Evolutionary conservation across 2,113 vertebrate genomes (phyloP).

Genomic region (Trichechus manatus): DNA sequence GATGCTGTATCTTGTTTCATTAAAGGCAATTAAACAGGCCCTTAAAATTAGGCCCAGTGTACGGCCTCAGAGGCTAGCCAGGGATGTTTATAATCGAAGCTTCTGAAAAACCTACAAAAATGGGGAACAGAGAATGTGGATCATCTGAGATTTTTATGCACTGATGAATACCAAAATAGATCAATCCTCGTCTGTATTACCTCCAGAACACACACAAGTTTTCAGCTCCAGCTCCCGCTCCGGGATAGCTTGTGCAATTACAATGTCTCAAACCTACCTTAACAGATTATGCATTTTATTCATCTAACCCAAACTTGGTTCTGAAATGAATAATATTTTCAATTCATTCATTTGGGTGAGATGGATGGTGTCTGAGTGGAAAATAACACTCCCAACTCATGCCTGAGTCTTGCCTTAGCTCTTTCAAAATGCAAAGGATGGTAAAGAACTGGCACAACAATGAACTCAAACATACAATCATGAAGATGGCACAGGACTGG

Average conservation of each 20-base stretch:
- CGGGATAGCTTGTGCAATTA: neutral
- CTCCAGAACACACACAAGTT: neutral
- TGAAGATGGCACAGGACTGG: neutral
- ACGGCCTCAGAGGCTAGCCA: neutral
- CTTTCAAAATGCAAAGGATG: neutral
- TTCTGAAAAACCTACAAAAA: slow-evolving; percentile 41
- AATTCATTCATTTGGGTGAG: slow-evolving; percentile 29
- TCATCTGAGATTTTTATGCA: neutral
- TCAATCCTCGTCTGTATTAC: neutral
- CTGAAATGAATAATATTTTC: slow-evolving; percentile 35
- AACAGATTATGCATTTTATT: slow-evolving; percentile 24
- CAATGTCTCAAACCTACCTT: neutral
- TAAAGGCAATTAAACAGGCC: slow-evolving; percentile 66
- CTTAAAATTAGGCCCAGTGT: slow-evolving; percentile 47
- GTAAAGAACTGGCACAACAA: neutral
- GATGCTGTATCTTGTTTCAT: neutral
- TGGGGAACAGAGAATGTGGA: neutral
- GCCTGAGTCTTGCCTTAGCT: neutral
- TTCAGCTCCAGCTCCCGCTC: neutral
- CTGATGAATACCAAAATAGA: slow-evolving; percentile 49
- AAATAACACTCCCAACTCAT: neutral
- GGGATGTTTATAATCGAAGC: slow-evolving; percentile 23
- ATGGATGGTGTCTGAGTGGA: neutral
- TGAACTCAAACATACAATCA: neutral
- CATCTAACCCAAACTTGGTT: slow-evolving; percentile 8